phyloP scores from a whole-genome alignment of 2,113 vertebrate species.

The Cyanoderma ruficeps region DNA sequence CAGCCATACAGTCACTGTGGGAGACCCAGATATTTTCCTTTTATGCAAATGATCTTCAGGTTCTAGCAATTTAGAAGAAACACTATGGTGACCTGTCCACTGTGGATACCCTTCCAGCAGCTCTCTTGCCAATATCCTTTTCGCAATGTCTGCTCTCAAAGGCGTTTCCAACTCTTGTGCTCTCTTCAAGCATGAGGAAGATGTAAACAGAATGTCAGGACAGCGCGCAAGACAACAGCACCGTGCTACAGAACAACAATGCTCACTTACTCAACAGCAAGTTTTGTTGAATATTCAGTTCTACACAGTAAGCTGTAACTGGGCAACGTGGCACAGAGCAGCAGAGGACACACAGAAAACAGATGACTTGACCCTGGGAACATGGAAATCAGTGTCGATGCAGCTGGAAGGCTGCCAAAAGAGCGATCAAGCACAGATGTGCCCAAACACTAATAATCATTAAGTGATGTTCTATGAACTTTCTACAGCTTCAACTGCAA shows the following conservation, averaged over 20 bases:
- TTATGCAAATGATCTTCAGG: neutral
- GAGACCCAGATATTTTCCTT: neutral
- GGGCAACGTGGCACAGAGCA: neutral
- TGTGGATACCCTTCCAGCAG: neutral
- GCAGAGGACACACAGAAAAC: neutral
- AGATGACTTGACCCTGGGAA: neutral
- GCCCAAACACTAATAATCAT: neutral
- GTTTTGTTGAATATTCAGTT: neutral
- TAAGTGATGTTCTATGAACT: conserved; percentile 27
- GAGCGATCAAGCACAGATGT: neutral
- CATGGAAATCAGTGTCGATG: rapidly evolving
- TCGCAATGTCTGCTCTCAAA: neutral
- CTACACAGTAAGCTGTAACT: neutral
- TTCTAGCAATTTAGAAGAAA: neutral
- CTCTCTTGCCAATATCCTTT: neutral
- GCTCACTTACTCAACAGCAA: neutral
- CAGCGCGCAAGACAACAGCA: neutral
- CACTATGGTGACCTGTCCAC: neutral
- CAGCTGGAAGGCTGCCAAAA: conserved; percentile 4
- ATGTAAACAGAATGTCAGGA: neutral
- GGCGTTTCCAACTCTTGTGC: neutral
- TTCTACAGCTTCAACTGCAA: neutral
- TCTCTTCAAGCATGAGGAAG: neutral
- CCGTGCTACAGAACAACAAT: neutral
- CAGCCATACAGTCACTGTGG: neutral